Evolutionary conservation across 2,113 vertebrate genomes (phyloP).

Genomic region (Pangasianodon gigas): DNA sequence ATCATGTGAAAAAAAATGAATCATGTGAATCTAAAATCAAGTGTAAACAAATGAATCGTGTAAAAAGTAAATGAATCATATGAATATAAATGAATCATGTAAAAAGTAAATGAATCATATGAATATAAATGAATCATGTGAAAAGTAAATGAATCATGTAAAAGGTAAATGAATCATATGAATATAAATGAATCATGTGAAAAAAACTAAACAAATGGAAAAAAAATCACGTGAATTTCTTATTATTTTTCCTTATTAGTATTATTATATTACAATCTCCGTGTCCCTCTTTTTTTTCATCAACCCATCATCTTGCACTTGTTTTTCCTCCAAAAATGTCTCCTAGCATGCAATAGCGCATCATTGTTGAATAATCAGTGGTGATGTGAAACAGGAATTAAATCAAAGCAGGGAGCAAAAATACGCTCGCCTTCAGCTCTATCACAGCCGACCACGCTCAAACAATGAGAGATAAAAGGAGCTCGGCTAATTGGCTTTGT

Average conservation of each 20-base stretch:
- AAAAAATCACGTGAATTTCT: not conserved
- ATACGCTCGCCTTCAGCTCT: conserved; percentile 9
- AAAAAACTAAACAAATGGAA: not conserved
- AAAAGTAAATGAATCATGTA: not conserved
- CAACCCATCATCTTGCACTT: not conserved
- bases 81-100: not conserved
- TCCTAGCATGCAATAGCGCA: not conserved
- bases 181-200: not conserved
- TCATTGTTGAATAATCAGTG: conserved; percentile 31
- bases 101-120: not conserved
- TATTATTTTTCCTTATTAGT: not conserved
- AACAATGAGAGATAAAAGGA: conserved; percentile 32
- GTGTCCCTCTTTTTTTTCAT: not conserved
- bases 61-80: not conserved
- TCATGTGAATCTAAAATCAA: too few species aligned
- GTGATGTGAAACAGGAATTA: conserved; percentile 27
- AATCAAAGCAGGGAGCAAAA: conserved; percentile 27
- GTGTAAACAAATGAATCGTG: too few species aligned
- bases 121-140: not conserved
- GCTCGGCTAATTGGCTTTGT: conserved; percentile 31
- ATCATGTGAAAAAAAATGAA: not conserved
- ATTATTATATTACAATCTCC: not conserved
- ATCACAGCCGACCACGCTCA: conserved; percentile 9
- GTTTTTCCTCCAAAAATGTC: not conserved
- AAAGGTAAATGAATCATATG: not conserved